Base-by-base conservation (phyloP, 2,113 vertebrate species). In the Barbus barbus region DNA sequence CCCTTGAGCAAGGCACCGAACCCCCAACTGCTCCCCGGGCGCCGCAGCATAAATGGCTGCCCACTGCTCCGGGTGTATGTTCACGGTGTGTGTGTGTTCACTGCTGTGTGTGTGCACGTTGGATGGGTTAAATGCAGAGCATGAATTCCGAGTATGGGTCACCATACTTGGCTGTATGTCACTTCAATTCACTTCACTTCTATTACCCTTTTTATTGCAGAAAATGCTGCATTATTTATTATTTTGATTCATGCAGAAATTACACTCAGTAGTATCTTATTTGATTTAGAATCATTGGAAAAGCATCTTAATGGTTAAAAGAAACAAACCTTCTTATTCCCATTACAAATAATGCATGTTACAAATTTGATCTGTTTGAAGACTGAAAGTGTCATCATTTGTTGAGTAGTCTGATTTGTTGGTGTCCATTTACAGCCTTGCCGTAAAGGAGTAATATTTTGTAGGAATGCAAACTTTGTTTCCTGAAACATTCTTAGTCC, bases 341-440 rank as follows among this genome's bases (percentile, higher is more conserved):
- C 16, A 28, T 24, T 58, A 22, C 65, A 22, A 51, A 77, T 41
- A 20, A 77, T 67, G 12, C 31, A 77, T 38, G 13, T 48, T 22
- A 75, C 9, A 67, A 16, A 71, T 56, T 20, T 78, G 8, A 84
- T 36, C 60, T 38, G 18, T 84, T 84, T 84, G 38, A 22, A 78
- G 16, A 53, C 16, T 48, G 44, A 38, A 53, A n/a, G 9, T 53
- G n/a, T 69, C 83, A 84, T 58, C 3, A 26, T 78, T 78, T 60
- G 20, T 46, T 84, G 83, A 41, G 36, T 22, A 41, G 26, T 83
- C 22, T 69, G 46, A 78, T 53, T 71, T 3, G 16, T 9, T 48
- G 20, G 61, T 77, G 51, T 84, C 41, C 74, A 44, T 78, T 84
- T 67, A 76, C 41, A 36, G 12, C 26, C 8, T 65, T 51, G 13